A percentile compares a stretch with the other conserved stretches of the same genome.
Conservation (phyloP, 2,113 vertebrate genomes). For the Syngnathoides biaculeatus region DNA sequence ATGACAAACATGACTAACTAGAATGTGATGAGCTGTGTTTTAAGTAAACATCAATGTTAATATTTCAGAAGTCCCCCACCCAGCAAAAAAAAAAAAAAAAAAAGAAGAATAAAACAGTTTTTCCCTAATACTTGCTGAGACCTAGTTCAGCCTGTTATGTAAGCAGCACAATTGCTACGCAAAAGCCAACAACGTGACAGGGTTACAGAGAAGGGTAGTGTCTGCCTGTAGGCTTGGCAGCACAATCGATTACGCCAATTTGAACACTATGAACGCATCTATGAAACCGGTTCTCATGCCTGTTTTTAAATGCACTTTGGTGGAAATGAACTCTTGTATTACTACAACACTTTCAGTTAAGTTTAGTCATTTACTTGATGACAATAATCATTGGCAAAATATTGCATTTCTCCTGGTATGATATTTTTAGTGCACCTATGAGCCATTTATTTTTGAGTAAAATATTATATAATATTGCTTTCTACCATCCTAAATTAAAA, state of each 20-base stretch:
- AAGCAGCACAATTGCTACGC: constrained; percentile 31
- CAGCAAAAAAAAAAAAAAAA: neutral
- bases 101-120: neutral
- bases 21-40: neutral
- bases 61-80: neutral
- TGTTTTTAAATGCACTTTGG: neutral
- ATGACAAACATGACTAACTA: neutral
- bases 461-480: neutral
- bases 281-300: constrained; percentile 13
- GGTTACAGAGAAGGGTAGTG: constrained; percentile 23
- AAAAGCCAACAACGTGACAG: constrained; percentile 23
- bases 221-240: constrained; percentile 17
- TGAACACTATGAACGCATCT: constrained; percentile 18
- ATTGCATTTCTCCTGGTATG: too few relatives aligned
- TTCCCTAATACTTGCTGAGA: neutral
- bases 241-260: constrained; percentile 34
- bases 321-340: neutral
- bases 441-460: neutral
- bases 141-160: constrained; percentile 25
- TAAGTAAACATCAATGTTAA: neutral
- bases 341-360: neutral
- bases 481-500: neutral
- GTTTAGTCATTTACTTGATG: neutral
- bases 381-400: neutral
- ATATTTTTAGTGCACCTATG: neutral